Conservation (phyloP, 2,113 vertebrate species). For the Catharus bicknelli region DNA sequence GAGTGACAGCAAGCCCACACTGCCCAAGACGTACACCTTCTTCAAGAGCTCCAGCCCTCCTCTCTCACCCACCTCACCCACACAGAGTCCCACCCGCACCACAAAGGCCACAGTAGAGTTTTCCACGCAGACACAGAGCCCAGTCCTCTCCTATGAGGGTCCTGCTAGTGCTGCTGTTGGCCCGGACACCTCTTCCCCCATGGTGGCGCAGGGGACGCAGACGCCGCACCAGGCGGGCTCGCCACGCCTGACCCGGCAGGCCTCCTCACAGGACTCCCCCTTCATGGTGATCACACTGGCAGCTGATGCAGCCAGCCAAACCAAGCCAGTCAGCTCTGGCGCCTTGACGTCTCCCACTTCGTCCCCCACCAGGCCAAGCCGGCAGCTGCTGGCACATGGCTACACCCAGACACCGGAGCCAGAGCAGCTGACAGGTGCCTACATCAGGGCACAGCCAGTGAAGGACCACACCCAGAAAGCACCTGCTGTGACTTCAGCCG, state of each 20-base stretch:
- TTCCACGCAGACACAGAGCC: constrained; percentile 88
- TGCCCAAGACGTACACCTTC: constrained; percentile 83
- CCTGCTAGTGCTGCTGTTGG: constrained; percentile 37
- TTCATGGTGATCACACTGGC: constrained; percentile 89
- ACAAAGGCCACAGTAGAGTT: constrained; percentile 83
- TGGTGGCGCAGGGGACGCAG: constrained; percentile 85
- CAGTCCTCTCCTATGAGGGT: constrained; percentile 66
- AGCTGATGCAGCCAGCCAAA: constrained; percentile 82
- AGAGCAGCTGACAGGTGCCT: constrained; percentile 69
- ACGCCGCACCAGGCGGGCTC: constrained; percentile 78
- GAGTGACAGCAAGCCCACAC: constrained; percentile 69
- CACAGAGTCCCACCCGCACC: constrained; percentile 83
- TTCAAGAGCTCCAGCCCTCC: constrained; percentile 88
- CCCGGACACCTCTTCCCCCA: constrained; percentile 66
- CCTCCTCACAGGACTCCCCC: constrained; percentile 88
- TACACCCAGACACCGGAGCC: constrained; percentile 78
- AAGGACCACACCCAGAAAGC: constrained; percentile 72
- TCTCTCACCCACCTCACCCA: constrained; percentile 86
- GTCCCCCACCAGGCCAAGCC: constrained; percentile 82
- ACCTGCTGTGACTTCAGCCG: constrained; percentile 67
- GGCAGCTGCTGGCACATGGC: constrained; percentile 78
- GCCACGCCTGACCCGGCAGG: constrained; percentile 84
- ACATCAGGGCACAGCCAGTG: constrained; percentile 67
- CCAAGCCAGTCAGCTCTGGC: constrained; percentile 83
- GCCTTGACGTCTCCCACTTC: constrained; percentile 87